Evolutionary conservation across 1,140 invertebrate genomes (phyloP), one percentile per base, ranked within the genome.

Genomic region (Zaprionus gabonicus): DNA sequence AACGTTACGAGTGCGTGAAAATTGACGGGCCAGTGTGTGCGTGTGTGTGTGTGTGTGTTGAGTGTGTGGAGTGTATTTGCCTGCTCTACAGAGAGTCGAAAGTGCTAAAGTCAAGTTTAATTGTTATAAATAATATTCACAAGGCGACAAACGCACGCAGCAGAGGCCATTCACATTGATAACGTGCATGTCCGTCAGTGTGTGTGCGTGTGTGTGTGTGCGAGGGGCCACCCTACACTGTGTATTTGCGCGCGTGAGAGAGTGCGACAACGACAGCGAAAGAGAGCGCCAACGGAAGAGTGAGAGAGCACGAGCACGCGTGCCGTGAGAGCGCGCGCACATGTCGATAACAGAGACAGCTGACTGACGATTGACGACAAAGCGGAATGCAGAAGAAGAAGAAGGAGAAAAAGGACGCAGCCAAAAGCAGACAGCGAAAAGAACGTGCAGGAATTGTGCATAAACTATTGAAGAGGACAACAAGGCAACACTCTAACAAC

Each of bases 291-390:
- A 31, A 31, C 31, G 9, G 9, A 9, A 31, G 9, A 31, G 31
- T 44, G 28, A 53, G 80, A 68, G 65, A 82, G 81, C 69, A 13
- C n/a, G n/a, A 46, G 41, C 6, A 38, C 63, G 65, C 46, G 67
- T 27, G 66, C 49, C 55, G 53, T 74, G 81, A 85, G 82, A 81
- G 73, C 69, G 77, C 73, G 63, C 77, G 73, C 81, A 77, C 76
- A 72, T 87, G 83, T 90, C 86, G 72, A 85, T 85, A 82, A 82
- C 85, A 85, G 84, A 13, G 46, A 88, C 85, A 88, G 85, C 85
- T 88, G 85, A 88, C 79, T 88, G 85, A 36, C 71, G 74, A 56
- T 34, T 34, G 73, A 41, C 31, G 36, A 53, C 56, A 69, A 67
- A 67, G 53, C 64, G 25, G 38, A 66, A 57, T 34, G 65, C 46